Percentiles rank a stretch among this genome's conserved stretches.
These are phyloP conservation scores for Drosophila subpulchrella DNA, from an alignment of 1,140 invertebrate genomes.

Conservation along the genomic window DNA sequence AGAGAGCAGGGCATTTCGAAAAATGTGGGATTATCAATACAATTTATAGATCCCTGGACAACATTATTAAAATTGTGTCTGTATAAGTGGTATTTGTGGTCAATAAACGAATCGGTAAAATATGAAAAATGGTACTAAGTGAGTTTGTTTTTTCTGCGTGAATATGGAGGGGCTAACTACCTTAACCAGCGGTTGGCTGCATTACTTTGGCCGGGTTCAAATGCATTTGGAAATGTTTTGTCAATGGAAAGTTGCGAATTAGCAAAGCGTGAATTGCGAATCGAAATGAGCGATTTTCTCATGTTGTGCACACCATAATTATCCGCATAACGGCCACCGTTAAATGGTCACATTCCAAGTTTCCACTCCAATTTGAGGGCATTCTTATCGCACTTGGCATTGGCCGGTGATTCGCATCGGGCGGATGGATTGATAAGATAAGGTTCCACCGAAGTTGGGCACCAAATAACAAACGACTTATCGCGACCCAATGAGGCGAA, in stretches of 20 bases:
- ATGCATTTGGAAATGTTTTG: constrained; percentile 72
- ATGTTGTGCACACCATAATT: constrained; percentile 51
- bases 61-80: not conserved
- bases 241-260: constrained; percentile 77
- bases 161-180: constrained; percentile 23
- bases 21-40: not conserved
- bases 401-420: constrained; percentile 22
- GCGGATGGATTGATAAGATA: constrained; percentile 50
- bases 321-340: constrained; percentile 44
- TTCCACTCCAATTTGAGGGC: constrained; percentile 11
- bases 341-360: constrained; percentile 24
- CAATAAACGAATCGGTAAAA: not conserved
- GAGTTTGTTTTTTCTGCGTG: not conserved
- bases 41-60: not conserved
- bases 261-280: constrained; percentile 77
- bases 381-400: constrained; percentile 52
- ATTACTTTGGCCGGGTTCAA: constrained; percentile 52
- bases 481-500: constrained; percentile 15
- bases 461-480: constrained; percentile 7
- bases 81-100: not conserved
- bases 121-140: not conserved
- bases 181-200: constrained; percentile 14
- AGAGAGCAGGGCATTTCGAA: not conserved
- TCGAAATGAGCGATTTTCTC: constrained; percentile 56
- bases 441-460: constrained; percentile 4